Base-by-base conservation (phyloP, 2,888 invertebrate genomes). In the Heliothis peltigera region DNA sequence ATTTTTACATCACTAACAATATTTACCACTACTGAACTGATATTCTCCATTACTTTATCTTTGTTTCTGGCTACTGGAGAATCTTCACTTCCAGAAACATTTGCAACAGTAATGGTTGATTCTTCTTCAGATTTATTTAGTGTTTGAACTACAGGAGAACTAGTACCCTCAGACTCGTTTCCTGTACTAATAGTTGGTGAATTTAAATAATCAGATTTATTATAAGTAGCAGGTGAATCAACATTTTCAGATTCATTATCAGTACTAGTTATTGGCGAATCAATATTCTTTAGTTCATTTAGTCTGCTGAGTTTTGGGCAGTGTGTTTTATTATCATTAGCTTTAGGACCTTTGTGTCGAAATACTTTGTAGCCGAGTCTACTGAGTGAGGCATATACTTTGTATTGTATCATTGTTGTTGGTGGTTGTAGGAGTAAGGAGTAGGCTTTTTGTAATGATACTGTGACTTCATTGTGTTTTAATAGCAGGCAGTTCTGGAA, bases 361-460 rank as follows among this genome's bases (percentile, higher is more conserved):
- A 95, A 92, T 32, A 96, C 89, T 87, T 92, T 94, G 73, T 96
- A 96, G 1, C 96, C 96, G 43, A 95, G 82, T 79, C 95, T 93
- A 63, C 95, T 93, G 1, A 96, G 90, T 35, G 96, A 95, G 42
- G 96, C 92, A 84, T 96, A 96, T 0, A 96, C 96, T 88, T 95
- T 95, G 78, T 96, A 96, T 76, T 96, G 94, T 28, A 90, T 84
- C 18, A 95, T 64, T 18, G 92, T 84, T 28, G 95, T 88, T 49
- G 86, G 75, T 28, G 85, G 87, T 44, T 77, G 75, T 0, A 95
- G 80, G 48, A 97, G 84, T 70, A 96, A 84, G 25, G 94, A 89
- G 79, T 96, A 97, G 12, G 96, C 96, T 90, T 97, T 96, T 86
- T 97, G 96, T 47, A 97, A 87, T 64, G 96, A 97, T 19, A 97